phyloP scores from a whole-genome alignment of 2,797 vertebrate genomes.

The Coracias cyanogaster region DNA sequence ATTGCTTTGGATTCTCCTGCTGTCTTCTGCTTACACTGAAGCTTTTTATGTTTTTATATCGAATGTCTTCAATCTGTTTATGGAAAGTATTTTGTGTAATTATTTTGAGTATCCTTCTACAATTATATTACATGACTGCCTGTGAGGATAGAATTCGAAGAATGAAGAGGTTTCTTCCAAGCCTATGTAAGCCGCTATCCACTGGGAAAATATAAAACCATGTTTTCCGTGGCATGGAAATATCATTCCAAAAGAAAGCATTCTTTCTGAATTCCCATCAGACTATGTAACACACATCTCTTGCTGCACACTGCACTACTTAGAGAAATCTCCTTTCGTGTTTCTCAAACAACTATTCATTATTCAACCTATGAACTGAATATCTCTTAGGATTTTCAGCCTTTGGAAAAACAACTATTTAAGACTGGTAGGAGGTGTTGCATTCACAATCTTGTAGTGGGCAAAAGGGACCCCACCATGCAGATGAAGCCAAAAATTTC shows the following conservation, averaged over 20 bases:
- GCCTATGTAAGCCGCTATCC: neutral
- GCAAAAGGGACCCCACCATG: neutral
- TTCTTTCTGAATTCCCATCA: neutral
- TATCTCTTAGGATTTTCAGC: neutral
- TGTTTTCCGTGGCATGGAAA: neutral
- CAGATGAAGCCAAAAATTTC: fast-evolving
- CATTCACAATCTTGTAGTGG: neutral
- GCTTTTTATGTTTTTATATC: neutral
- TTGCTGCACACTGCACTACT: neutral
- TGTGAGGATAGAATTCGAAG: neutral
- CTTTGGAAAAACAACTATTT: neutral
- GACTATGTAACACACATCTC: neutral
- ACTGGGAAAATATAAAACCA: neutral
- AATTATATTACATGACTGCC: neutral
- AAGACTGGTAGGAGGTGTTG: neutral
- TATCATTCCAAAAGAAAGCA: neutral
- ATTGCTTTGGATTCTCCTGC: neutral
- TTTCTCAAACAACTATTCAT: neutral
- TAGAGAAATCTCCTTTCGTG: neutral
- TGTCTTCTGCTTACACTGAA: neutral
- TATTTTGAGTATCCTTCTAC: neutral
- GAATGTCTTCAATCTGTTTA: neutral
- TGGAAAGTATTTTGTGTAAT: neutral
- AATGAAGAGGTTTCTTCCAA: neutral
- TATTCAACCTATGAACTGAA: neutral